A percentile compares a stretch with the other conserved stretches of the same genome.
phyloP scores from a whole-genome alignment of 2,888 invertebrate species.

The Lacanobia wlatinum region DNA sequence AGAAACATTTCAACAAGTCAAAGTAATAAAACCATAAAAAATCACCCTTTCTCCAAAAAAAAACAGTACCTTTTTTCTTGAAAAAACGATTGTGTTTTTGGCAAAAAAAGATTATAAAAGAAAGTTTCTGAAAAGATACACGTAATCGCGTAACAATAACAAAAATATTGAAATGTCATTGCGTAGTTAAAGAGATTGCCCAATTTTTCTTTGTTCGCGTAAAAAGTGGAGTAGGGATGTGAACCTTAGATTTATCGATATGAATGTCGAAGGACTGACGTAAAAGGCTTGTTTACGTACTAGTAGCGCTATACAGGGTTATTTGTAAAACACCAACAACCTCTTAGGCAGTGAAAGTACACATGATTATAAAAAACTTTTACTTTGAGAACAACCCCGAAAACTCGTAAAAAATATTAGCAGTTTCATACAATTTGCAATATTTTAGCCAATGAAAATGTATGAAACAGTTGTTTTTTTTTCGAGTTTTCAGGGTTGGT shows the following conservation, averaged over 20 bases:
- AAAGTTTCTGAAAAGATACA: constrained; percentile 61
- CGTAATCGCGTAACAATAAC: constrained; percentile 68
- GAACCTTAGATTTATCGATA: constrained; percentile 49
- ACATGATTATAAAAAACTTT: too few relatives aligned
- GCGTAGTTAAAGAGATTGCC: constrained; percentile 82
- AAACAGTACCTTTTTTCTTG: background rate
- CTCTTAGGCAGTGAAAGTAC: too few relatives aligned
- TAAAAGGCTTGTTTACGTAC: too few relatives aligned
- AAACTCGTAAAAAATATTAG: too few relatives aligned
- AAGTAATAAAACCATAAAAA: constrained; percentile 28
- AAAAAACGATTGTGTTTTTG: constrained; percentile 1
- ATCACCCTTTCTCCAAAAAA: constrained; percentile 20
- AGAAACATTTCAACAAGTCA: background rate
- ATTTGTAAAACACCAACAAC: too few relatives aligned
- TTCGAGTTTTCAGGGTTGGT: too few relatives aligned
- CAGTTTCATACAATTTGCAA: too few relatives aligned
- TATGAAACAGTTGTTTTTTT: too few relatives aligned
- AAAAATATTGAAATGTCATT: constrained; percentile 84
- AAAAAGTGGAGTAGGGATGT: constrained; percentile 72
- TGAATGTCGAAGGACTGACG: too few relatives aligned
- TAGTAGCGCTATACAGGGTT: too few relatives aligned
- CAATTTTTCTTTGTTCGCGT: constrained; percentile 80
- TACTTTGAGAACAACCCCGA: too few relatives aligned
- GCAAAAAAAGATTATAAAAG: constrained; percentile 41
- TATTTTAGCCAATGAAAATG: too few relatives aligned